Evolutionary conservation across 2,113 vertebrate genomes (phyloP), one percentile per base, ranked within the genome.

Genomic region (Alexandromys fortis): DNA sequence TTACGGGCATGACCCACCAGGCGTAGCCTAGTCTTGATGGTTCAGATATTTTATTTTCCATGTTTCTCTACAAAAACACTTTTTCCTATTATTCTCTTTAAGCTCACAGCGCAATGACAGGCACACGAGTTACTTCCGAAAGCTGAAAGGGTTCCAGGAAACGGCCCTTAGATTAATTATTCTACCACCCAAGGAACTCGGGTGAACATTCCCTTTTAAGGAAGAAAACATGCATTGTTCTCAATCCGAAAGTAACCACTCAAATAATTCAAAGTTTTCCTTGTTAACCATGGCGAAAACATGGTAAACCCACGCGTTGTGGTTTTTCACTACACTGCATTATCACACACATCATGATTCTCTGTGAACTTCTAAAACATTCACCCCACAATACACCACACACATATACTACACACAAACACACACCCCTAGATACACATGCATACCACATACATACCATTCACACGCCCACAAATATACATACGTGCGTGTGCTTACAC

Each of bases 141-240:
- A 73, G 6, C 67, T 92, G 33, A 45, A 63, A 92, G 68, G n/a
- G 1, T 68, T 28, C 42, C 2, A 68, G 83, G 45, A 86, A 82
- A 38, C 24, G n/a, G n/a, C 22, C 90, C 35, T 82, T 28, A 91
- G 91, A 94, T 81, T 61, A 96, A 81, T 92, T 63, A 92, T 77
- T 81, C 76, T 12, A 61, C 67, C 68, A 90, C 86, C 92, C 55
- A 91, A 88, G 78, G 70, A 94, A 86, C 35, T 33, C 30, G 30
- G 1, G 35, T 67, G 35, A 91, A 72, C n/a, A 75, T 28, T 65
- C 10, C 76, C 89, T 91, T 89, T 97, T 19, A 79, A 58, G n/a
- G 91, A 89, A 35, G 45, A 72, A 94, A 93, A 49, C 19, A 30
- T 30, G 7, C 33, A 70, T 35, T 11, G 72, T 35, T 91, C 52